These are phyloP conservation scores for Bombus cullumanus DNA, from an alignment of 1,140 invertebrate genomes.

Conservation along the genomic window DNA sequence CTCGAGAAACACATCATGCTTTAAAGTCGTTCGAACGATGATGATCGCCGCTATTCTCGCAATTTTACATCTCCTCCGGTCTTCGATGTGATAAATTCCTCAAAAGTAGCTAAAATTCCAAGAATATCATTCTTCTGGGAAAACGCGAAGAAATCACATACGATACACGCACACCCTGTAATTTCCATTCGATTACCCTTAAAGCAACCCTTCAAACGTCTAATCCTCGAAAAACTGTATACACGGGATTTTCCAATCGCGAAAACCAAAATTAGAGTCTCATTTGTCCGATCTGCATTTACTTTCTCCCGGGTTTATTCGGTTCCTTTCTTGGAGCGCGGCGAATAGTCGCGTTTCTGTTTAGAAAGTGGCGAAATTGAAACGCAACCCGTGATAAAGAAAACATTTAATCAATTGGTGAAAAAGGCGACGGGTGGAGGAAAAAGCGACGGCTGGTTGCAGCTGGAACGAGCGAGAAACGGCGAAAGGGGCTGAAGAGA, in stretches of 20 bases:
- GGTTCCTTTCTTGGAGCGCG: not conserved
- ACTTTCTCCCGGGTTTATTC: not conserved
- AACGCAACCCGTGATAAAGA: not conserved
- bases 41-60: too few relatives aligned
- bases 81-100: too few relatives aligned
- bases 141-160: too few relatives aligned
- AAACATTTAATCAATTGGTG: constrained; percentile 34
- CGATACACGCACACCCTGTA: too few relatives aligned
- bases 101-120: too few relatives aligned
- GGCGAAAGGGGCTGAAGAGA: constrained; percentile 24
- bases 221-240: not conserved
- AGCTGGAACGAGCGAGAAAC: not conserved
- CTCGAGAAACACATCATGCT: too few relatives aligned
- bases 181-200: not conserved
- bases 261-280: not conserved
- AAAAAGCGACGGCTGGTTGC: not conserved
- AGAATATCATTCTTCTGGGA: too few relatives aligned
- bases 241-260: not conserved
- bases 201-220: not conserved
- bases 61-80: too few relatives aligned
- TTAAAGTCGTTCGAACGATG: too few relatives aligned
- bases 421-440: not conserved
- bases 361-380: constrained; percentile 12
- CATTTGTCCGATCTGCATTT: not conserved
- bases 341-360: not conserved